These are phyloP conservation scores for Epinotia demarniana DNA, from an alignment of 2,888 invertebrate genomes.

Conservation along the genomic window DNA sequence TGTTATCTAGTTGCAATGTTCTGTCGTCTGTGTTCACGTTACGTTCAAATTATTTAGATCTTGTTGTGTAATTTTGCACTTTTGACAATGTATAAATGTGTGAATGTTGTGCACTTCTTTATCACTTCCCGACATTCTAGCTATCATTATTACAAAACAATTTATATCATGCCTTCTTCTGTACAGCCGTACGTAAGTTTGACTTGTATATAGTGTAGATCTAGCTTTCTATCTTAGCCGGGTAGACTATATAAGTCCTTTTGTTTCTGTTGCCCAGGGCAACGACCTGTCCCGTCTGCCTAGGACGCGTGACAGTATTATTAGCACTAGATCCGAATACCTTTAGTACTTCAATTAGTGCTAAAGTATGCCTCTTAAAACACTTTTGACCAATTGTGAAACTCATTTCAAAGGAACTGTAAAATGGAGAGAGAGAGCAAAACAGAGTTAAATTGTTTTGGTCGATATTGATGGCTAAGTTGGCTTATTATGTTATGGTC, in stretches of 20 bases:
- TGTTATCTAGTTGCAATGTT: no score
- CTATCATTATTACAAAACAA: background rate
- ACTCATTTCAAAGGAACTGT: background rate
- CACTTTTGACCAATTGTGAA: background rate
- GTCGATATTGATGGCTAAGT: no score
- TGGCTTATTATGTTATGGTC: no score
- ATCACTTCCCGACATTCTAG: constrained; percentile 16
- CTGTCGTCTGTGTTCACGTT: no score
- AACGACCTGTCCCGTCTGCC: constrained; percentile 45
- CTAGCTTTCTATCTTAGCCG: background rate
- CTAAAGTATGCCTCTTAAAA: constrained; percentile 4
- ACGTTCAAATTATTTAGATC: no score
- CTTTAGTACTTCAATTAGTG: constrained; percentile 49
- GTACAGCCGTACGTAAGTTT: no score
- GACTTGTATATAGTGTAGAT: no score
- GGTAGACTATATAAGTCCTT: background rate
- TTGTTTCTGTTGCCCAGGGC: constrained; percentile 17
- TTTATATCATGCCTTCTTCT: background rate
- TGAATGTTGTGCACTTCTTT: no score
- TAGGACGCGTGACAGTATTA: constrained; percentile 58
- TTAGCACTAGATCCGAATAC: constrained; percentile 59
- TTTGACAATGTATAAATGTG: no score
- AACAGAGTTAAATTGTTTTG: no score
- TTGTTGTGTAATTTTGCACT: no score
- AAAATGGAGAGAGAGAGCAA: background rate